Base-by-base conservation (phyloP, 2,797 vertebrate genomes). In the Chromis chromis region DNA sequence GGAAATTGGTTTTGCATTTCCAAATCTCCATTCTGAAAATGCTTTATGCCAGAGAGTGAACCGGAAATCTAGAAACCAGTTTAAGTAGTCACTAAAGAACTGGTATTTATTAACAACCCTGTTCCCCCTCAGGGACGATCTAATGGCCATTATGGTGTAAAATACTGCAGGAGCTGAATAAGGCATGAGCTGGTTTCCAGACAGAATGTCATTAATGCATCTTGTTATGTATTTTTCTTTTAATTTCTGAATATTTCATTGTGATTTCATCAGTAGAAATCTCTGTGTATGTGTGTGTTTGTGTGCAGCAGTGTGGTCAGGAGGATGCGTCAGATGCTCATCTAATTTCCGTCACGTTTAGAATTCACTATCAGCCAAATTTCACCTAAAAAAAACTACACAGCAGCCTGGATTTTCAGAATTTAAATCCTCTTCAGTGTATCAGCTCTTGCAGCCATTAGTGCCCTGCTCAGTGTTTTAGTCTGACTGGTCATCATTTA, bases 201-300 rank as follows among this genome's bases (percentile, higher is more conserved):
- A 62, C 62, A 46, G 25, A 74, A 27, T 44, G 24, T 39, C 33
- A 67, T 48, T 60, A 40, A 2, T 44, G 11, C 31, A 31, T 55
- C 12, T 21, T 49, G 2, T 70, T 75, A 27, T 14, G 46, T 49
- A 21, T n/a, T 33, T 65, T 42, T 48, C 21, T 21, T 65, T 27
- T 71, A 24, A 63, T 70, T 66, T 69, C 56, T n/a, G 27, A 57
- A 14, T 52, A 16, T 75, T 78, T 85, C 62, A 62, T 74, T 42
- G 50, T 42, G 46, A 54, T 81, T 84, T 52, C 80, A 63, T 81
- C 74, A 76, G 50, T 46, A 19, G 10, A 11, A 19, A 22, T 56
- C 27, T n/a, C 16, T 5, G 4, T n/a, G 27, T 57, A 58, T 40
- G 24, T 61, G 8, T 33, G 11, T 63, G 44, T 60, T 49, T 27